A percentile compares a stretch with the other conserved stretches of the same genome.
Evolutionary conservation across 2,888 invertebrate species (phyloP).

Genomic region (Philaethria dido): DNA sequence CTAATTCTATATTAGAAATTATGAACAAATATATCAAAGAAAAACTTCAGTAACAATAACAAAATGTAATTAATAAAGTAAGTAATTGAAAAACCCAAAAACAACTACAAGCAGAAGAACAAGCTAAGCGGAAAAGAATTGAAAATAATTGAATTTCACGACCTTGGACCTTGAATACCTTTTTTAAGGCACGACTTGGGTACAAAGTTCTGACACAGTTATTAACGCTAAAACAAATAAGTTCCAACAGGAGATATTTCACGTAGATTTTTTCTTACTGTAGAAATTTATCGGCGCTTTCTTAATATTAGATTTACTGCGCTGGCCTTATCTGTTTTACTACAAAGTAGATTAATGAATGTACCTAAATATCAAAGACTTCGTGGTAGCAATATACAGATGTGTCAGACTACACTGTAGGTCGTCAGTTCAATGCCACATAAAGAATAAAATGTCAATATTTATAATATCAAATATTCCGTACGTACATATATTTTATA

Average conservation of each 20-base stretch:
- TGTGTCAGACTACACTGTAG: too few relatives aligned
- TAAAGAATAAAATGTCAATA: too few relatives aligned
- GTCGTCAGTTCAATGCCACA: too few relatives aligned
- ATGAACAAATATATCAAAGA: not conserved
- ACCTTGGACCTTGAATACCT: conserved; percentile 12
- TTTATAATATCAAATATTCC: too few relatives aligned
- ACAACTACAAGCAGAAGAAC: not conserved
- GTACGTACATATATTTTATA: not conserved
- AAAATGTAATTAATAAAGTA: not conserved
- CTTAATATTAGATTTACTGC: conserved; percentile 1
- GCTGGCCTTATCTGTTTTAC: not conserved
- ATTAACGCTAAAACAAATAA: conserved; percentile 15
- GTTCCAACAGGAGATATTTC: conserved; percentile 4
- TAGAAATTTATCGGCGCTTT: not conserved
- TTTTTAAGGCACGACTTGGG: not conserved
- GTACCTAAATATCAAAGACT: not conserved
- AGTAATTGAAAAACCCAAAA: not conserved
- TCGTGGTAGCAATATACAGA: too few relatives aligned
- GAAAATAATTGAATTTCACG: conserved; percentile 1
- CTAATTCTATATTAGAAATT: not conserved
- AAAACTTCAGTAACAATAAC: not conserved
- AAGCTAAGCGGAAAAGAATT: conserved; percentile 5
- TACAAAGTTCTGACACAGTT: conserved; percentile 14
- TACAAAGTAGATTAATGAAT: not conserved
- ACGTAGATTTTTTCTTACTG: conserved; percentile 2